Evolutionary conservation across 2,888 invertebrate genomes (phyloP).

Genomic region (Dastarcus helophoroides): DNA sequence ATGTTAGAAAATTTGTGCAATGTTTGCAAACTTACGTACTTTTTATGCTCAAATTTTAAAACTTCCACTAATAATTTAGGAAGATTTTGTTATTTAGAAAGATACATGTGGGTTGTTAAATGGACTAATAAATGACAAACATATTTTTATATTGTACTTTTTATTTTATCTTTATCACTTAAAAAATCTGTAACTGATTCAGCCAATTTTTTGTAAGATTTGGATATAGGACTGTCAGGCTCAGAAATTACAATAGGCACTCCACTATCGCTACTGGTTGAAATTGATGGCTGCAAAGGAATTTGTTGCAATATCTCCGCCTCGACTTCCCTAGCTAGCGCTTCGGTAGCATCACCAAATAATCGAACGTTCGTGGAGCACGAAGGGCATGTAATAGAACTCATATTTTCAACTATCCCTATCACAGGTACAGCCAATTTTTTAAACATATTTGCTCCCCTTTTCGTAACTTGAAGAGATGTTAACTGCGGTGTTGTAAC

Average conservation of each 20-base stretch:
- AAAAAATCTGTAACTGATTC: constrained; percentile 21
- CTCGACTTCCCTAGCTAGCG: constrained; percentile 53
- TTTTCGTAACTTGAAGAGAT: constrained; percentile 72
- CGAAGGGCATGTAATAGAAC: constrained; percentile 60
- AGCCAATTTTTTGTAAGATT: constrained; percentile 23
- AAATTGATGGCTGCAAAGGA: constrained; percentile 59
- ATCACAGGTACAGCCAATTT: constrained; percentile 72
- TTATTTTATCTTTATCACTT: too few species aligned
- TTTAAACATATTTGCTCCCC: constrained; percentile 80
- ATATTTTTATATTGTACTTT: too few species aligned
- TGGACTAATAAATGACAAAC: too few species aligned
- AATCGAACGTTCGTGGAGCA: constrained; percentile 63
- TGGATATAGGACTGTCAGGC: constrained; percentile 36
- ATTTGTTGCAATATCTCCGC: constrained; percentile 57
- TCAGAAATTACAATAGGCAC: constrained; percentile 60
- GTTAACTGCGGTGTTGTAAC: constrained; percentile 89
- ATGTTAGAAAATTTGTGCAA: too few species aligned
- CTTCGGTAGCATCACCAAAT: constrained; percentile 56
- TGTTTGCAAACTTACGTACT: too few species aligned
- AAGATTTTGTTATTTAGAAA: too few species aligned
- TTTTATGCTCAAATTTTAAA: too few species aligned
- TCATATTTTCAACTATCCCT: constrained; percentile 91
- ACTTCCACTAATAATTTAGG: too few species aligned
- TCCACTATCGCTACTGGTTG: constrained; percentile 59
- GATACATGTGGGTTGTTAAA: too few species aligned